Evolutionary conservation across 2,113 vertebrate species (phyloP), one percentile per base, ranked within the genome.

Genomic region (Eleginops maclovinus): DNA sequence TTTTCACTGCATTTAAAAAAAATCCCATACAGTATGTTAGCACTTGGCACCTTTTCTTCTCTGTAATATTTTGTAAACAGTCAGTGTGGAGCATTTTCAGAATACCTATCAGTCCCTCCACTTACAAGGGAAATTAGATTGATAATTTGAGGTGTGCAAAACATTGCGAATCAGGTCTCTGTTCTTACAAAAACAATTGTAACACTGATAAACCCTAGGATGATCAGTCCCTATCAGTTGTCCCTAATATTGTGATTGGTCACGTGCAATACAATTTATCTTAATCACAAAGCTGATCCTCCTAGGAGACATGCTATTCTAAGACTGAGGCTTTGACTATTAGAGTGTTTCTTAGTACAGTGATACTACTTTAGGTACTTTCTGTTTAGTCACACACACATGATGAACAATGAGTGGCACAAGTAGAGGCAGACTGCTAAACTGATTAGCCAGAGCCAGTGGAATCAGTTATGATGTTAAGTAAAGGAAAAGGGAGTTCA

Each of bases 401-500:
- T 65, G 12, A 21, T 16, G 11, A 54, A 65, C 46, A 71, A 47
- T 31, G 19, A 40, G 7, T 2, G 17, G 28, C 12, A 46, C n/a
- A 64, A 21, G 70, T 21, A 49, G 22, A 56, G 12, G 28, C 14
- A 22, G 12, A 22, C 7, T 41, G 36, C 3, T 61, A 55, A 54
- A 67, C 13, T 40, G 24, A 44, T 44, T 10, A 68, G 24, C 8
- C 24, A 28, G 26, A 64, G 21, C 11, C 16, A 26, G 8, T 14
- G 46, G 12, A 74, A 17, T 68, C 6, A 46, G 40, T 56, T 63
- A 22, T 31, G 14, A 40, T 40, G 15, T 2, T 17, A 58, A 65
- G 21, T 36, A 43, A 54, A 77, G n/a, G 12, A 17, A 75, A 53
- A 50, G 51, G 36, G 49, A 28, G 65, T 13, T 84, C 67, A 81